Percentiles rank a stretch among this genome's conserved stretches.
Conservation (phyloP, 1,140 invertebrate genomes). For the Agraylea sexmaculata region DNA sequence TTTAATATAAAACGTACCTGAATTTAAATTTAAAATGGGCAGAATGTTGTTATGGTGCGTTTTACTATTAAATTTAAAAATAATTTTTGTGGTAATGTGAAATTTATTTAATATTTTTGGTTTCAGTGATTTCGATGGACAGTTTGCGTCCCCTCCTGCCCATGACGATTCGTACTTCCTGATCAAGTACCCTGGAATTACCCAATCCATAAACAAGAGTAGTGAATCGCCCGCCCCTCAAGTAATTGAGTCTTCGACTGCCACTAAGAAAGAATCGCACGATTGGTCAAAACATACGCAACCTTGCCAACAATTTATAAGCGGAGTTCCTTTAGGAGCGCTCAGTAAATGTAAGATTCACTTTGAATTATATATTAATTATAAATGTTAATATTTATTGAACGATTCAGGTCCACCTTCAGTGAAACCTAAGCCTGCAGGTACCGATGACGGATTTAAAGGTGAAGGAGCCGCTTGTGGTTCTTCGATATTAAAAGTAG, state of each 20-base stretch:
- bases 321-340: slow-evolving; percentile 23
- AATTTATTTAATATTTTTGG: slow-evolving; percentile 23
- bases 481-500: slow-evolving; percentile 47
- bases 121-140: slow-evolving; percentile 54
- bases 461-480: slow-evolving; percentile 56
- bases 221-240: slow-evolving; percentile 19
- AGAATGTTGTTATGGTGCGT: too few relatives aligned
- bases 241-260: slow-evolving; percentile 20
- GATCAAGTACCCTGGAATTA: slow-evolving; percentile 45
- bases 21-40: too few relatives aligned
- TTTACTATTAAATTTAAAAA: too few relatives aligned
- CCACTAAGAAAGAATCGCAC: slow-evolving; percentile 29
- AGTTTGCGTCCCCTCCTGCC: slow-evolving; percentile 53
- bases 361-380: neutral
- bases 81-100: too few relatives aligned
- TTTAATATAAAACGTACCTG: too few relatives aligned
- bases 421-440: slow-evolving; percentile 43
- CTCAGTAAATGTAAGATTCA: slow-evolving; percentile 19
- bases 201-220: too few relatives aligned
- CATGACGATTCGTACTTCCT: slow-evolving; percentile 60
- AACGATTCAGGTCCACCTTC: slow-evolving; percentile 21
- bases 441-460: slow-evolving; percentile 57
- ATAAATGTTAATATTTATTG: neutral
- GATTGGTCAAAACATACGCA: slow-evolving; percentile 55
- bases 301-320: slow-evolving; percentile 51